Percentiles rank a stretch among this genome's conserved stretches.
phyloP scores from a whole-genome alignment of 2,797 vertebrate species.

The Enteromius treurensis region DNA sequence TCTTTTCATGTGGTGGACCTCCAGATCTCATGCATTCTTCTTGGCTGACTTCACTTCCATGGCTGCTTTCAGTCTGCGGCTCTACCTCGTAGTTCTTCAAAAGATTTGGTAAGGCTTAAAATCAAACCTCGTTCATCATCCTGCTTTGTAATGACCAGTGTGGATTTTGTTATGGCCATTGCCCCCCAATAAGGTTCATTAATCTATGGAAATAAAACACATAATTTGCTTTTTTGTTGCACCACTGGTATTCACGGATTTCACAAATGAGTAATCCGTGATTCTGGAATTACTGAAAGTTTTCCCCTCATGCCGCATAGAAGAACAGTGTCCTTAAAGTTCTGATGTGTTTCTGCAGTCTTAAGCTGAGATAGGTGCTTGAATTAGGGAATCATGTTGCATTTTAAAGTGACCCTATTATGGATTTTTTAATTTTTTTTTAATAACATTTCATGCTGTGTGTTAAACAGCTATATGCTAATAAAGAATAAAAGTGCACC shows the following conservation, averaged over 20 bases:
- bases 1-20: constrained; percentile 73
- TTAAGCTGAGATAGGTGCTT: neutral
- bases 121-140: constrained; percentile 64
- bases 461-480: no score
- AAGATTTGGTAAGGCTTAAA: constrained; percentile 59
- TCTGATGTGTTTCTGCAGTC: neutral
- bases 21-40: constrained; percentile 68
- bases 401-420: no score
- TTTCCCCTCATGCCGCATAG: constrained; percentile 15
- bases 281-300: constrained; percentile 12
- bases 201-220: neutral
- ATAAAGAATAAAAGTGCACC: no score
- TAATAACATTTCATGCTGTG: no score
- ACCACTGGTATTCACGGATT: constrained; percentile 2
- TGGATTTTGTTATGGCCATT: neutral
- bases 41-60: constrained; percentile 72
- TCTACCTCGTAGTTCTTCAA: constrained; percentile 55
- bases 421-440: no score
- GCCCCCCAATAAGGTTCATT: constrained; percentile 1
- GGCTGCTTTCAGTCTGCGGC: constrained; percentile 43
- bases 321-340: constrained; percentile 11
- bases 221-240: constrained; percentile 3
- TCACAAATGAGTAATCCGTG: constrained; percentile 18
- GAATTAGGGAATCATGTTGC: neutral
- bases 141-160: constrained; percentile 15